These are phyloP conservation scores for Nezara viridula DNA, from an alignment of 2,888 invertebrate genomes.

Conservation along the genomic window DNA sequence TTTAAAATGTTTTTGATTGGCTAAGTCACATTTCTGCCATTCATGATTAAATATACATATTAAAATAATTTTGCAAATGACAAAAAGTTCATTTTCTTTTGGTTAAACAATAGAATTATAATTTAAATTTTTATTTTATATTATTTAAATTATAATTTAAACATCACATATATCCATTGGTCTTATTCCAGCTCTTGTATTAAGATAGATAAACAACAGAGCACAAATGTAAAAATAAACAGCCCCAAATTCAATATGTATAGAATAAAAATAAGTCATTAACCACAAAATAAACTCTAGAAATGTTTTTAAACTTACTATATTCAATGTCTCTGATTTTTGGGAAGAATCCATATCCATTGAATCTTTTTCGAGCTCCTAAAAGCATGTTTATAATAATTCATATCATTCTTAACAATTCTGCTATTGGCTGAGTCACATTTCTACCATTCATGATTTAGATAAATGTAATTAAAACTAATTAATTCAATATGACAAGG, in stretches of 20 bases:
- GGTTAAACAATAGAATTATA: neutral
- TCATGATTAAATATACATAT: neutral
- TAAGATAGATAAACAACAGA: too few species aligned
- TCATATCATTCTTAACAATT: neutral
- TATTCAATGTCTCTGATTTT: neutral
- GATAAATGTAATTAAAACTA: neutral
- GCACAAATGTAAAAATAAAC: too few species aligned
- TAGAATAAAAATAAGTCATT: constrained; percentile 80
- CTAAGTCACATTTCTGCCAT: neutral
- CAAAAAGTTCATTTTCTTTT: neutral
- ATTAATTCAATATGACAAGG: neutral
- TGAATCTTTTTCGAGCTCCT: constrained; percentile 7
- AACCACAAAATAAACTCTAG: constrained; percentile 75
- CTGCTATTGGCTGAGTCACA: neutral
- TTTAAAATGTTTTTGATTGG: neutral
- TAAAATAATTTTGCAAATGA: neutral
- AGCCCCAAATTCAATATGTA: constrained; percentile 89
- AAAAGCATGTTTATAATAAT: neutral
- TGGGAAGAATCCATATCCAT: constrained; percentile 1
- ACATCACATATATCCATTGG: too few species aligned
- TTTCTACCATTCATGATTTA: neutral
- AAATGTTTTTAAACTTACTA: neutral
- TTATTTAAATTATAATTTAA: too few species aligned
- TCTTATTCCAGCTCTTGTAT: too few species aligned
- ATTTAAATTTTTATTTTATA: neutral